Evolutionary conservation across 2,113 vertebrate species (phyloP).

Genomic region (Hucho hucho): DNA sequence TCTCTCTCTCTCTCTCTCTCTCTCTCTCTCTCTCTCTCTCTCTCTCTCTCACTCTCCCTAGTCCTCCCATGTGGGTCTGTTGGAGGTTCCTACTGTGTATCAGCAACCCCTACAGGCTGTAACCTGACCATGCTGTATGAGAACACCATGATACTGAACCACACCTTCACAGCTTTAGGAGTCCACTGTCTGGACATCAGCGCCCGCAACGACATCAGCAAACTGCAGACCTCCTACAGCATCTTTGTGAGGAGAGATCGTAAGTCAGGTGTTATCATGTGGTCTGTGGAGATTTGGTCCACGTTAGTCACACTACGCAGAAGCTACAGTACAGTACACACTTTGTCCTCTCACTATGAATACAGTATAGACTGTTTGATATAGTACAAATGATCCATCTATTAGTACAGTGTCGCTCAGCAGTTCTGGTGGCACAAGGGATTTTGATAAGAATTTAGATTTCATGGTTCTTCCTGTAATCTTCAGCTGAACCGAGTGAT

Average conservation of each 20-base stretch:
- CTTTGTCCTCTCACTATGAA: background rate
- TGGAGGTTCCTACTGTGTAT: constrained; percentile 85
- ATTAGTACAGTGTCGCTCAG: background rate
- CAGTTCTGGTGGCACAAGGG: background rate
- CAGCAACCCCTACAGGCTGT: constrained; percentile 69
- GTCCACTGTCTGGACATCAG: constrained; percentile 82
- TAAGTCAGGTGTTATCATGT: constrained; percentile 61
- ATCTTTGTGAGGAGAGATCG: constrained; percentile 76
- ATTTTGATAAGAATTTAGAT: too few species aligned
- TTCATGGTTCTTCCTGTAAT: too few species aligned
- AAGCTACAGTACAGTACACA: too few species aligned
- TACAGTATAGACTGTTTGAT: too few species aligned
- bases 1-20: background rate
- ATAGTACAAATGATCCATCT: too few species aligned
- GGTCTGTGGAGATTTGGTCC: background rate
- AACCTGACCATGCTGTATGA: constrained; percentile 71
- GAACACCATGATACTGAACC: constrained; percentile 77
- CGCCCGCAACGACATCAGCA: constrained; percentile 77
- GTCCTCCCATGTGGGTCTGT: constrained; percentile 82
- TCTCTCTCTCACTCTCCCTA: constrained; percentile 58
- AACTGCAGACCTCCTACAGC: constrained; percentile 77
- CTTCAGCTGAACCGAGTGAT: too few species aligned
- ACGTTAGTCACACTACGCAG: background rate
- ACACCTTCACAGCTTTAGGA: constrained; percentile 75
- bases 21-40: background rate